These are phyloP conservation scores for Acromyrmex echinatior DNA, from an alignment of 1,140 invertebrate species.

Conservation along the genomic window DNA sequence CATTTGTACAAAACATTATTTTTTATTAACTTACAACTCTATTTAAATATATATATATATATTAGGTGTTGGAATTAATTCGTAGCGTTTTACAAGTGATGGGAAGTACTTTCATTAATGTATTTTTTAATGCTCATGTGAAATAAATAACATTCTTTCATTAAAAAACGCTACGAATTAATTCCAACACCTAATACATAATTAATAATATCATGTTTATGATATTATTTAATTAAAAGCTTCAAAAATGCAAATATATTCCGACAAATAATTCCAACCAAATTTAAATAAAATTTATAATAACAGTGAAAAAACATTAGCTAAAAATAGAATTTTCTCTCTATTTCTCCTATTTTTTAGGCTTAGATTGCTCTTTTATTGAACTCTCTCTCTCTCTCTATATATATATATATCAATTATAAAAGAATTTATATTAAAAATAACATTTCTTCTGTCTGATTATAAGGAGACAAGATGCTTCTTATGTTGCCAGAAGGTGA, in stretches of 20 bases:
- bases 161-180: no score
- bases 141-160: no score
- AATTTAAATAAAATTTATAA: background rate
- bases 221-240: background rate
- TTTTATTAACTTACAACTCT: background rate
- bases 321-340: background rate
- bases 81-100: no score
- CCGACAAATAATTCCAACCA: background rate
- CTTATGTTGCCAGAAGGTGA: background rate
- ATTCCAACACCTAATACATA: no score
- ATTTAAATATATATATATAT: background rate
- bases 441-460: background rate
- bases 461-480: background rate
- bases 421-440: background rate
- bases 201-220: no score
- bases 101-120: no score
- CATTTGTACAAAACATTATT: constrained; percentile 12
- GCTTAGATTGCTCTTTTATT: background rate
- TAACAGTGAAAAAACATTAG: background rate
- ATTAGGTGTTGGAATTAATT: no score
- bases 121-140: no score
- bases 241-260: background rate
- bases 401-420: background rate
- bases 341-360: background rate
- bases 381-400: background rate